A percentile compares a stretch with the other conserved stretches of the same genome.
These are phyloP conservation scores for Balanococcus diminutus DNA, from an alignment of 2,888 invertebrate genomes.

Conservation along the genomic window DNA sequence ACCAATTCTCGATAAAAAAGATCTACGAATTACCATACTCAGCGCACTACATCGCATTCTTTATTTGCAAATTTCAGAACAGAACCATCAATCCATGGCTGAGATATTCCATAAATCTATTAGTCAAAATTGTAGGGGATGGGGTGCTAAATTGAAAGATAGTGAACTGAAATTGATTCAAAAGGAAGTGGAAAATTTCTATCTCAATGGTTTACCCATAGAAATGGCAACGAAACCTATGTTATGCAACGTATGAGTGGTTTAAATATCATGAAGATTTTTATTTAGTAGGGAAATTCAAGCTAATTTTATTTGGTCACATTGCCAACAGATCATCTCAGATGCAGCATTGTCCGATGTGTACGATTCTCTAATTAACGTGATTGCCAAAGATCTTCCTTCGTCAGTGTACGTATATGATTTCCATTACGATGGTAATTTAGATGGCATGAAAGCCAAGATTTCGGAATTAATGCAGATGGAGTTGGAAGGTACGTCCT, in stretches of 20 bases:
- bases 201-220: not conserved
- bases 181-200: not conserved
- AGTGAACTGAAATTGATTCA: not conserved
- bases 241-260: not conserved
- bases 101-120: not conserved
- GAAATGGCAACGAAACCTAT: not conserved
- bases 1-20: not conserved
- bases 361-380: not conserved
- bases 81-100: not conserved
- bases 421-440: not conserved
- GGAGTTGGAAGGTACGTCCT: not conserved
- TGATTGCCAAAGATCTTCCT: not conserved
- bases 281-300: too few species aligned
- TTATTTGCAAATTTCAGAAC: too few species aligned
- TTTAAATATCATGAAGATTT: too few species aligned
- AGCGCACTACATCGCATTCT: not conserved
- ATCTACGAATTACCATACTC: not conserved
- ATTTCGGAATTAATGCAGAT: not conserved
- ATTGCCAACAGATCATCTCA: not conserved
- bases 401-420: not conserved
- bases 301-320: too few species aligned
- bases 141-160: not conserved
- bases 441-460: not conserved
- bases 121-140: not conserved
- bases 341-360: not conserved